These are phyloP conservation scores for Ophonus ardosiacus DNA, from an alignment of 2,888 invertebrate species.

Conservation along the genomic window DNA sequence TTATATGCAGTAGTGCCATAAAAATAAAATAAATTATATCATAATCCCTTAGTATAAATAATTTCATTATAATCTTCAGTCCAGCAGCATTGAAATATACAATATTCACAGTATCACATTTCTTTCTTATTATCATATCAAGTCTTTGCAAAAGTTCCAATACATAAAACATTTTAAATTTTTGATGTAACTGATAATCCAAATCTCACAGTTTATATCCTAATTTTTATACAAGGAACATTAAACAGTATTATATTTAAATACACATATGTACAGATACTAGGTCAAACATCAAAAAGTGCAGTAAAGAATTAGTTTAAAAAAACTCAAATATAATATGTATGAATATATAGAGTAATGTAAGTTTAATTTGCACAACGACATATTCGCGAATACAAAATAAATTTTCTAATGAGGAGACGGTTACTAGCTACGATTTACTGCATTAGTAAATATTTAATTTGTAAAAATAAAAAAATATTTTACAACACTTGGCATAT, in stretches of 20 bases:
- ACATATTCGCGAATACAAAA: conserved; percentile 4
- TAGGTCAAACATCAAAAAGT: conserved; percentile 59
- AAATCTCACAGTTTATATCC: conserved; percentile 26
- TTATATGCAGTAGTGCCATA: neutral
- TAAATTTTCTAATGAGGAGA: neutral
- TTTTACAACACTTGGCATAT: neutral
- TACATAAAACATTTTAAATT: neutral
- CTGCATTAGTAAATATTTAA: neutral
- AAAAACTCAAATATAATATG: conserved; percentile 36
- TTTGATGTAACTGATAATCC: conserved; percentile 43
- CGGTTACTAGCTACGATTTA: neutral
- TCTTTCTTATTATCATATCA: conserved; percentile 16
- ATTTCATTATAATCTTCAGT: neutral
- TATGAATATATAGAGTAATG: neutral
- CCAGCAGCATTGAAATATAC: neutral
- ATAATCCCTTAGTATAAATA: no score
- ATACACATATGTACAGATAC: conserved; percentile 59
- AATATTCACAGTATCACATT: conserved; percentile 40
- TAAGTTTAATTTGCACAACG: neutral
- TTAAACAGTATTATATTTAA: conserved; percentile 56
- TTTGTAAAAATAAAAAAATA: neutral
- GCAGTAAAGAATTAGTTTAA: conserved; percentile 48
- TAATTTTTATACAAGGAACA: conserved; percentile 62
- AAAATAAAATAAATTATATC: neutral
- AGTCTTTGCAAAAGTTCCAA: conserved; percentile 1